Evolutionary conservation across 2,113 vertebrate genomes (phyloP), one percentile per base, ranked within the genome.

Genomic region (Chamaetylas fuelleborni): DNA sequence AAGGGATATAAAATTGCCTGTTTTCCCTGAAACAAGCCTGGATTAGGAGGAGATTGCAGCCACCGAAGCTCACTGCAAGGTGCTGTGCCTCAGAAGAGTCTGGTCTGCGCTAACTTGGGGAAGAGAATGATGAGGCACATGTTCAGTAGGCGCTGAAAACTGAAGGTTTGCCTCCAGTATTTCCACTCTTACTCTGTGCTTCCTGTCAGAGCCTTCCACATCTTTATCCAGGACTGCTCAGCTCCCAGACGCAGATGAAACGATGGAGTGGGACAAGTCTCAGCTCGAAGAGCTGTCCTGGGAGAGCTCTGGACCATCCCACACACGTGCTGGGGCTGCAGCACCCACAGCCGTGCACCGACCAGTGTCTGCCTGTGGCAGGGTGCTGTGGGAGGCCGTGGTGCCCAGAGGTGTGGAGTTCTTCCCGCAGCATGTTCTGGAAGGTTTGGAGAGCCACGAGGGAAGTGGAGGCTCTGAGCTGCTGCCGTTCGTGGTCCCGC

Each of bases 271-370:
- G 64, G 53, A 34, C 34, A 64, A 91, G 23, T 8, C 38, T 58
- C 84, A n/a, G 78, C 77, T 7, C 0, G 0, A 23, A 86, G 69
- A 47, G 45, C 28, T 4, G 4, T 69, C 47, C 90, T 24, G 19
- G 2, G 15, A 54, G 56, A 66, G 28, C 81, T 29, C 4, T 6
- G 90, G 84, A 53, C 9, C 53, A 22, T 36, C 56, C 65, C 53
- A 12, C 29, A 13, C 0, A 0, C 0, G 2, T 4, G 20, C 53
- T 66, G 0, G 1, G 51, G 76, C 47, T 38, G 23, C 8, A 5
- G 81, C 77, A 58, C 38, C 69, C 69, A 22, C 67, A 23, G 70
- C 29, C 0, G 1, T 13, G 77, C 57, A 22, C n/a, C 1, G 0
- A 34, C 72, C 22, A 2, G 34, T 22, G 42, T 9, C 42, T 19